Evolutionary conservation across 2,888 invertebrate genomes (phyloP).

Genomic region (Calliopum simillimum): DNA sequence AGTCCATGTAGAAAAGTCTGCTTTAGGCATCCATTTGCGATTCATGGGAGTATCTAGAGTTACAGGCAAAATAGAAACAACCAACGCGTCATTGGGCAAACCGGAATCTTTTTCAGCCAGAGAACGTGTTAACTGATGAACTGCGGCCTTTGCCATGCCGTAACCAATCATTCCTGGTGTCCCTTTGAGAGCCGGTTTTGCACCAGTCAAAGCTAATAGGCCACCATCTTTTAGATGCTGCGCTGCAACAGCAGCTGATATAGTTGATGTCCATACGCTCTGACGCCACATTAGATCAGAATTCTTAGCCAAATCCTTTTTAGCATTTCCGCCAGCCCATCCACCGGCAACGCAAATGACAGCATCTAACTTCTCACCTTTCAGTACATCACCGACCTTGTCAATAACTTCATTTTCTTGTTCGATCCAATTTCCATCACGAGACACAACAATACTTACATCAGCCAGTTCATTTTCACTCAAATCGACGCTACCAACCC

Average conservation of each 20-base stretch:
- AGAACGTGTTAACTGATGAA: constrained; percentile 94
- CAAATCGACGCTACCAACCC: constrained; percentile 92
- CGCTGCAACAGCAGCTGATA: constrained; percentile 89
- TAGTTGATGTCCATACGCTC: constrained; percentile 96
- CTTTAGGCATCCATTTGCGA: constrained; percentile 96
- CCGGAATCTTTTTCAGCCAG: constrained; percentile 86
- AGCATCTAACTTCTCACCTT: constrained; percentile 88
- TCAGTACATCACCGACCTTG: constrained; percentile 75
- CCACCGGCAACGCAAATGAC: constrained; percentile 99
- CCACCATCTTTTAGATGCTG: constrained; percentile 89
- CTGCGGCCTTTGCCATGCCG: constrained; percentile 89
- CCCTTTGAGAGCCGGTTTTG: constrained; percentile 88
- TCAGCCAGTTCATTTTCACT: constrained; percentile 87
- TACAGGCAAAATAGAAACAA: constrained; percentile 88
- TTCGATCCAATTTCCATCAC: constrained; percentile 79
- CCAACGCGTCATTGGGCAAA: constrained; percentile 80
- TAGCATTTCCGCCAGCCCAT: constrained; percentile 96
- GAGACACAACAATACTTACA: constrained; percentile 86
- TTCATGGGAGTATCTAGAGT: constrained; percentile 99
- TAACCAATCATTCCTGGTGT: constrained; percentile 79
- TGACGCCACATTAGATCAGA: constrained; percentile 97
- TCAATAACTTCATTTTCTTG: constrained; percentile 80
- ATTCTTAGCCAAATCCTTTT: constrained; percentile 89
- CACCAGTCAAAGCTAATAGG: constrained; percentile 93
- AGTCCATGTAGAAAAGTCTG: constrained; percentile 94